Evolutionary conservation across 2,797 vertebrate species (phyloP).

Genomic region (Sphenodon punctatus): DNA sequence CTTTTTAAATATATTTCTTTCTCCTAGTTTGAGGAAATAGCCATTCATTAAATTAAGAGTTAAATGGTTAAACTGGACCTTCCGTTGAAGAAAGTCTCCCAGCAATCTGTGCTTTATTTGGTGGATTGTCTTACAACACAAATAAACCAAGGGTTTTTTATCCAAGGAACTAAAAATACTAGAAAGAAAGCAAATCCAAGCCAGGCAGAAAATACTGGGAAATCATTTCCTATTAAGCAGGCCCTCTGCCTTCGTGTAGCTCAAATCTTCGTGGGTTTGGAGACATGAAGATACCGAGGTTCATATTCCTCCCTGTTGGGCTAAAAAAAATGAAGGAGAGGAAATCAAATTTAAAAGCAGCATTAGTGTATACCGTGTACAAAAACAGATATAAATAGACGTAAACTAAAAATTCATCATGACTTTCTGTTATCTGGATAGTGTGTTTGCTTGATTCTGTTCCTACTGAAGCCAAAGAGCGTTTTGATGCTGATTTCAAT

Average conservation of each 20-base stretch:
- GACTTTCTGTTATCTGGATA: background rate
- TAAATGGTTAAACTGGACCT: conserved; percentile 62
- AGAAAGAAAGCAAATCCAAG: conserved; percentile 71
- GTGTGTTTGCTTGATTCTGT: background rate
- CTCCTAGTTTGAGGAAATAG: conserved; percentile 58
- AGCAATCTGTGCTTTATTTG: conserved; percentile 71
- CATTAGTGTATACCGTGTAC: conserved; percentile 28
- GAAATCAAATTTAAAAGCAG: conserved; percentile 44
- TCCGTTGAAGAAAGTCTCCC: conserved; percentile 74
- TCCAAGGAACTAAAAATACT: conserved; percentile 74
- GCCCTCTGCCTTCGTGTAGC: conserved; percentile 36
- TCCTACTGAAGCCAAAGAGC: background rate
- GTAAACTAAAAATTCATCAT: background rate
- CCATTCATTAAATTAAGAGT: conserved; percentile 74
- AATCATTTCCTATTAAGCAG: conserved; percentile 62
- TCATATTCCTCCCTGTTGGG: conserved; percentile 49
- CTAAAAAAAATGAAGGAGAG: conserved; percentile 47
- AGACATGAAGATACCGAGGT: conserved; percentile 28
- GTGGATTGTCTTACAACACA: conserved; percentile 73
- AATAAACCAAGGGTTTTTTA: conserved; percentile 67
- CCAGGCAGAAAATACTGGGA: conserved; percentile 66
- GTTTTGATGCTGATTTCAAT: background rate
- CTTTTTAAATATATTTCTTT: conserved; percentile 70
- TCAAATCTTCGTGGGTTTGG: background rate
- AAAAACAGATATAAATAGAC: conserved; percentile 50